Conservation (phyloP, 64 coral and sea anemone genomes). For the Platygyra sinensis region DNA sequence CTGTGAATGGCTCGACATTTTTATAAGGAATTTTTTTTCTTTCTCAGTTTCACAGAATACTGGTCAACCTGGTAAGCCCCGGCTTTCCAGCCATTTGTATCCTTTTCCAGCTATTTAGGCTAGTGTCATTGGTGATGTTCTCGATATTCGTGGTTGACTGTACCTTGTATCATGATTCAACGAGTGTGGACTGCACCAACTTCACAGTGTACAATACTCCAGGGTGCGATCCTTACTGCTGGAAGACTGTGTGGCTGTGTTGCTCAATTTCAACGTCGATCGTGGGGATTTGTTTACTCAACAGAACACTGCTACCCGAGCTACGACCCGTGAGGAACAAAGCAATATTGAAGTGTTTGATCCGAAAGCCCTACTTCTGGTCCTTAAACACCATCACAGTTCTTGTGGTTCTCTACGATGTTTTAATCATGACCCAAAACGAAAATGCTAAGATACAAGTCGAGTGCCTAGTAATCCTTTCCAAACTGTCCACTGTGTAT, state of each 20-base stretch:
- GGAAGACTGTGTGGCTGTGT: slow-evolving; percentile 63
- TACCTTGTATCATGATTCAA: slow-evolving; percentile 54
- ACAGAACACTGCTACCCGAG: not conserved
- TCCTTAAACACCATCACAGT: slow-evolving; percentile 33
- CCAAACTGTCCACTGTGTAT: slow-evolving; percentile 36
- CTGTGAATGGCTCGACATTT: no score
- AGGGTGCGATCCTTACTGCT: slow-evolving; percentile 61
- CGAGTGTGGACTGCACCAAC: slow-evolving; percentile 66
- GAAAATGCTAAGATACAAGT: not conserved
- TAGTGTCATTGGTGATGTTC: slow-evolving; percentile 55
- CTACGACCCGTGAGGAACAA: not conserved
- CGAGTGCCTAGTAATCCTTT: slow-evolving; percentile 40
- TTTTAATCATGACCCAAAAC: slow-evolving; percentile 42
- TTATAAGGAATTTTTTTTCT: not conserved
- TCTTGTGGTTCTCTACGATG: slow-evolving; percentile 56
- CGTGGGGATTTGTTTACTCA: slow-evolving; percentile 27
- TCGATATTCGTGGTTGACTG: slow-evolving; percentile 71
- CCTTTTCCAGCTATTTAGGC: slow-evolving; percentile 59
- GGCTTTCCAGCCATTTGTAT: not conserved
- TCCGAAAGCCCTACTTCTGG: slow-evolving; percentile 72
- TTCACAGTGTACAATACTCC: slow-evolving; percentile 61
- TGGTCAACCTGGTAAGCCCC: not conserved
- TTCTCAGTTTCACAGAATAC: not conserved
- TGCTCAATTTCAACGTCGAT: slow-evolving; percentile 57
- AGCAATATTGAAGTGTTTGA: slow-evolving; percentile 8